Evolutionary conservation across 2,113 vertebrate genomes (phyloP).

Genomic region (Mesitornis unicolor): DNA sequence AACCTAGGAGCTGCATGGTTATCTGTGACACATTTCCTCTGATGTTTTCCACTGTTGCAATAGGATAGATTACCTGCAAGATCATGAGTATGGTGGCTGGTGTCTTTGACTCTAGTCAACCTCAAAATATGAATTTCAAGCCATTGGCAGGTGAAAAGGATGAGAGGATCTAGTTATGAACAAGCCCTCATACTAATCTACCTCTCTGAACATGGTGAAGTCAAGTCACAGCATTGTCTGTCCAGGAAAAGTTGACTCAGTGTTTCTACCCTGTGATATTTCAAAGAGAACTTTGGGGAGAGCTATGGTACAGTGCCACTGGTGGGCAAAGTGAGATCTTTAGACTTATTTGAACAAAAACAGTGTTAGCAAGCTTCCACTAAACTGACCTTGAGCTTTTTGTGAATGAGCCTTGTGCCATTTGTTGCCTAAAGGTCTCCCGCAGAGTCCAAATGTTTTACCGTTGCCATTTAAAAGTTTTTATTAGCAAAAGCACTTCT

Average conservation of each 20-base stretch:
- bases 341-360: neutral
- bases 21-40: neutral
- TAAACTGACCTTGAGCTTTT: neutral
- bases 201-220: neutral
- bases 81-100: neutral
- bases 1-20: neutral
- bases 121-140: neutral
- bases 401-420: neutral
- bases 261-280: neutral
- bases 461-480: neutral
- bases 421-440: neutral
- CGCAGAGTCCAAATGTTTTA: neutral
- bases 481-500: neutral
- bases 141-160: neutral
- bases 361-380: neutral
- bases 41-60: rapidly evolving
- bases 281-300: neutral
- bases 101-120: neutral
- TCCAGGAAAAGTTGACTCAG: neutral
- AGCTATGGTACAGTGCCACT: rapidly evolving
- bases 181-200: neutral
- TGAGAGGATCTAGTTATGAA: neutral
- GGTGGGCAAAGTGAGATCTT: neutral
- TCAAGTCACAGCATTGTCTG: neutral
- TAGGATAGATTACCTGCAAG: neutral